Percentiles rank a stretch among this genome's conserved stretches.
These are phyloP conservation scores for Athalia cordata DNA, from an alignment of 2,888 invertebrate species.

Conservation along the genomic window DNA sequence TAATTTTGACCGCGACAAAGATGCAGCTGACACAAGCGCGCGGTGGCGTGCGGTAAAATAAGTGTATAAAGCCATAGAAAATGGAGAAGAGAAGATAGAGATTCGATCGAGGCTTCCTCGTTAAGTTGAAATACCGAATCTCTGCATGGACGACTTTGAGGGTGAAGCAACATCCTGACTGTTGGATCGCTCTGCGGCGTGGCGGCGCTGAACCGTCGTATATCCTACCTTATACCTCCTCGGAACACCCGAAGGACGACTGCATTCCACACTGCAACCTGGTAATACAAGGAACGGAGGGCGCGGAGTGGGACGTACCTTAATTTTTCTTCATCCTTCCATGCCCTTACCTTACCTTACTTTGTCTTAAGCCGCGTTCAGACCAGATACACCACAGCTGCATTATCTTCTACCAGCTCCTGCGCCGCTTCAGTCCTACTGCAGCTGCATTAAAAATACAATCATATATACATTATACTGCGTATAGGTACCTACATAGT, in stretches of 20 bases:
- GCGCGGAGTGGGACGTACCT: conserved; percentile 41
- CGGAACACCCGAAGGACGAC: conserved; percentile 72
- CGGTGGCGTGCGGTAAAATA: no score
- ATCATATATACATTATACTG: no score
- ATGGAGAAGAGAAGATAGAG: background rate
- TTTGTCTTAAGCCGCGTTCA: conserved; percentile 40
- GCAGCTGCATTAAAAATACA: no score
- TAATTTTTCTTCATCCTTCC: conserved; percentile 42
- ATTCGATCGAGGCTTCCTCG: background rate
- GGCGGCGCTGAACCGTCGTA: conserved; percentile 18
- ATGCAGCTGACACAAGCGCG: no score
- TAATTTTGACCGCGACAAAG: background rate
- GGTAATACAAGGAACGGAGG: conserved; percentile 70
- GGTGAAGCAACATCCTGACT: conserved; percentile 17
- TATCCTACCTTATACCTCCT: conserved; percentile 55
- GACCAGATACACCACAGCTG: conserved; percentile 1
- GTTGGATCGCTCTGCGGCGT: conserved; percentile 15
- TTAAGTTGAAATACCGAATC: conserved; percentile 29
- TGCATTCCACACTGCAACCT: conserved; percentile 72
- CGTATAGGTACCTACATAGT: no score
- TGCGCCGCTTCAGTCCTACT: no score
- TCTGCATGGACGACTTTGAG: background rate
- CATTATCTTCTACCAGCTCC: background rate
- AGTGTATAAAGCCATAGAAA: background rate
- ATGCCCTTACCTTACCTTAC: conserved; percentile 44